A percentile compares a stretch with the other conserved stretches of the same genome.
Conservation (phyloP, 2,888 invertebrate species). For the Bibio marci region DNA sequence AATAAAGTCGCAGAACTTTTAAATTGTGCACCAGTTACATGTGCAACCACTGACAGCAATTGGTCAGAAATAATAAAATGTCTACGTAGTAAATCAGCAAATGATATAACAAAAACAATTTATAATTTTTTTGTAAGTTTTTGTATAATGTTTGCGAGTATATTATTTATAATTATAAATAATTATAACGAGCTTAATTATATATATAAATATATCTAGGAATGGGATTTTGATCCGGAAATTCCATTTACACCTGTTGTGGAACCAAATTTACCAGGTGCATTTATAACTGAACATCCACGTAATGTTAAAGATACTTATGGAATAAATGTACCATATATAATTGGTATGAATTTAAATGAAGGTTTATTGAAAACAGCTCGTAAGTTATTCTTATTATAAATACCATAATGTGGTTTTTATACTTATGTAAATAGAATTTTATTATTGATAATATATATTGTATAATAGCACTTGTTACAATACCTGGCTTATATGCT, state of each 20-base stretch:
- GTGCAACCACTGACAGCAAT: conserved; percentile 31
- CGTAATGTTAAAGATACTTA: conserved; percentile 21
- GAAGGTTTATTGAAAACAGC: conserved; percentile 50
- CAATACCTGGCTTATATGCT: conserved; percentile 27
- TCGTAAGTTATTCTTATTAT: no score
- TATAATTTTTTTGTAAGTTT: conserved; percentile 46
- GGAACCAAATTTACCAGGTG: conserved; percentile 47
- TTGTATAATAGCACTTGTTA: no score
- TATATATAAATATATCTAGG: conserved; percentile 25
- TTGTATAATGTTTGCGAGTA: background rate
- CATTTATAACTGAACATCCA: conserved; percentile 51
- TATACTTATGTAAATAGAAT: no score
- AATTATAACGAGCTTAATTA: no score
- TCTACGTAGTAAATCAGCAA: conserved; percentile 39
- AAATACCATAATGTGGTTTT: no score
- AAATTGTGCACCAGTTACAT: conserved; percentile 31
- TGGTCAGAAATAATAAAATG: conserved; percentile 40
- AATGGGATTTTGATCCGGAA: conserved; percentile 64
- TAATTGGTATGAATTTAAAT: conserved; percentile 53
- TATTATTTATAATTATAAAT: no score
- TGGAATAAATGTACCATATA: conserved; percentile 38
- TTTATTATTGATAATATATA: no score
- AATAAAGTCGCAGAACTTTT: conserved; percentile 34
- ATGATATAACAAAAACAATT: conserved; percentile 46
- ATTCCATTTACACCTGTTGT: conserved; percentile 63